Evolutionary conservation across 1,140 invertebrate genomes (phyloP), one percentile per base, ranked within the genome.

Genomic region (Heliconius himera): DNA sequence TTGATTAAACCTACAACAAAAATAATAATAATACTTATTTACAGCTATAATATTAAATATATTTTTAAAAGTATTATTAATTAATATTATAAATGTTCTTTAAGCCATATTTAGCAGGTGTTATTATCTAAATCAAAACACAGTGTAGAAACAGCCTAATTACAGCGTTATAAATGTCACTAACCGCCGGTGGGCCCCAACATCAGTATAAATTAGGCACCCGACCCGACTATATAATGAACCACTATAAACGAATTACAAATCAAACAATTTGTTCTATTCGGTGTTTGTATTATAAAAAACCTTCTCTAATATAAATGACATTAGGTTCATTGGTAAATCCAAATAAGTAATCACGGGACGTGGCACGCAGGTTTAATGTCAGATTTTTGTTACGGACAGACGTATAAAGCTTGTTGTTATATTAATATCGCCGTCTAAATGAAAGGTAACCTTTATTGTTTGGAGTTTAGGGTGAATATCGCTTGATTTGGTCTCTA

Each of bases 181-280:
- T 72, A 82, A 54, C 70, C 74, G 78, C 77, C 74, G 60, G 78
- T 83, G 81, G 82, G 70, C 79, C 6, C 79, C 76, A 76, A 77
- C 73, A 74, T 79, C 78, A 76, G 86, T 87, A 91, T 89, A 90
- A 89, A 90, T 90, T 88, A 90, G 82, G 73, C 84, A 80, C 77
- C 81, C 81, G 81, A 84, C 81, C 82, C 81, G 49, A 82, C 84
- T 85, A 80, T 87, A 89, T 89, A 90, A 93, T 93, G 92, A 94
- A 89, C 84, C 79, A 85, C 84, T 85, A 91, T 86, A 92, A 90
- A 92, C 83, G 87, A 83, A 89, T 90, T 85, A 94, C 88, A 92
- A 93, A 91, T 93, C 89, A 93, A 92, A 92, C 87, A 86, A 91
- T 92, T 92, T 92, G 89, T 91, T 88, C 81, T 84, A 82, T 82